Evolutionary conservation across 2,888 invertebrate genomes (phyloP), one percentile per base, ranked within the genome.

Genomic region (Hermaeophaga mercurialis): DNA sequence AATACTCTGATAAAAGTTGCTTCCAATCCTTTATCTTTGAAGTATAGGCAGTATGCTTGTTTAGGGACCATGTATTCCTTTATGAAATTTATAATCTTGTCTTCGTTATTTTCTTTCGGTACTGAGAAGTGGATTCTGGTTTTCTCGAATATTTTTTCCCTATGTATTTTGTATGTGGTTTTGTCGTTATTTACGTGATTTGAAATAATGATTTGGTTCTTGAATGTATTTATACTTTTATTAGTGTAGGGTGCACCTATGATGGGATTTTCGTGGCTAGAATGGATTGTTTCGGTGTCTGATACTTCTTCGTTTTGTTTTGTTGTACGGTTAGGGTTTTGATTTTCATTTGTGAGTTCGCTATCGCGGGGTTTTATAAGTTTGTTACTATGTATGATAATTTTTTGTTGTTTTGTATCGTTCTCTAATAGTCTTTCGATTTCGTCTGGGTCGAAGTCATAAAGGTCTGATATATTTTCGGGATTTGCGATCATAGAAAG

Each of bases 131-230:
- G 9, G 2, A 45, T 5, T 45, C 43, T 11, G 11, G 1, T 26
- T 43, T 43, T 26, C 9, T 47, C 34, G 19, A 33, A 33, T 19
- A 33, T 11, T 5, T 47, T 34, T 12, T 31, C 46, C 28, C 18
- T 31, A 3, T 9, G 26, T 31, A 9, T 46, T 17, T n/a, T 46
- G 9, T 4, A 26, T 11, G 3, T 14, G 14, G 2, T 18, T n/a
- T 38, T 38, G 6, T 34, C 4, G 3, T 18, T 33, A 18, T 11
- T 46, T 9, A 19, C 14, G 12, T 15, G 19, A 3, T 18, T 41
- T 17, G 53, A 22, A 28, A 53, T 43, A 15, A 53, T 36, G 5
- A 34, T 45, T 45, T 53, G 53, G 24, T 53, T 45, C 45, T 22
- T 53, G 17, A 14, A 24, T 1, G 3, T 15, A 15, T 50, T 50